Base-by-base conservation (phyloP, 2,113 vertebrate species). In the Caracal caracal region DNA sequence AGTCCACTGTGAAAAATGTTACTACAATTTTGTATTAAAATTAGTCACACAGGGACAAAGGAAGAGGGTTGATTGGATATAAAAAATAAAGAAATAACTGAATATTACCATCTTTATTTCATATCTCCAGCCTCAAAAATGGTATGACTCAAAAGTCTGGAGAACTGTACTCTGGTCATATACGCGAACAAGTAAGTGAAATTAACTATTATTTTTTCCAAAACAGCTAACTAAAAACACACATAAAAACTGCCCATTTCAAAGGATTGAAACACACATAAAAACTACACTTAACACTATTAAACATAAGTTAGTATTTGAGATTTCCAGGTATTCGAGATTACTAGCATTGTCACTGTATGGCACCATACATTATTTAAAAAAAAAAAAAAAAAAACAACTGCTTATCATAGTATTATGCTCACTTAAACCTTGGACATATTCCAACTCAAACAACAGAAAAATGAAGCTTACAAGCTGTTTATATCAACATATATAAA, bases 111-210 rank as follows among this genome's bases (percentile, higher is more conserved):
- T 53, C 53, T 81, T 76, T 63, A 80, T 40, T 68, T 75, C 37
- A 88, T 49, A 92, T 92, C 70, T 83, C 61, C 22, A 88, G 37
- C 8, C 28, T 17, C 88, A 80, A 96, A 95, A 89, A 40, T n/a
- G 5, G 30, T 63, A 88, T 76, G 61, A 84, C 53, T 47, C 43
- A 84, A 88, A 12, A 82, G 17, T 90, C 26, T 80, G 22, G 47
- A 90, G 73, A 75, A 90, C 26, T 66, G 16, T 1, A 85, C 8
- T 84, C 24, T 71, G 33, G 35, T 65, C 95, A 79, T 65, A 61
- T 13, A 81, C 6, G 43, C 2, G 87, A 81, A 96, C 35, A 26
- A 78, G 4, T 43, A 85, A 80, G 0, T 49, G 47, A 71, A 84
- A 30, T 78, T 37, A 68, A 75, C 37, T 70, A 82, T 16, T 83